Base-by-base conservation (phyloP, 2,113 vertebrate genomes). In the Lophius piscatorius region DNA sequence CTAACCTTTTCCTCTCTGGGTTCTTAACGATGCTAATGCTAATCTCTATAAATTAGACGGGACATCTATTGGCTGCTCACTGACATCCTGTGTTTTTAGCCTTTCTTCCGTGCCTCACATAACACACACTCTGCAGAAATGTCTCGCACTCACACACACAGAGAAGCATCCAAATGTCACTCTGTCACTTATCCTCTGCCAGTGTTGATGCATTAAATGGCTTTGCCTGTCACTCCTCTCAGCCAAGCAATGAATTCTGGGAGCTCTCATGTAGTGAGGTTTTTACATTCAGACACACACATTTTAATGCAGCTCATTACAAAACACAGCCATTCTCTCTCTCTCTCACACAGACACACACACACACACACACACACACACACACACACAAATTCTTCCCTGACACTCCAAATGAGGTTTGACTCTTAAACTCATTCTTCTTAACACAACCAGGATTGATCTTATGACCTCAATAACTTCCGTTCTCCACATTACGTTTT, bases 281-380 rank as follows among this genome's bases (percentile, higher is more conserved):
- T 57, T 60, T 54, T 24, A 59, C 23, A 18, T 33, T n/a, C 31
- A 38, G 29, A 42, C 39, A 28, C 48, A 6, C 40, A 6, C 28
- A 79, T 74, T 49, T 60, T 14, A 79, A 73, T 68, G 12, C 44
- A 45, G 57, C 76, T 76, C 62, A 33, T 80, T 83, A 80, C 38
- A 56, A 51, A 60, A 72, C 20, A 55, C 60, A 61, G 58, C 54
- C 58, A 24, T 22, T 50, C 54, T 2, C 14, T 8, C 52, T 3
- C 56, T 13, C 72, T 63, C 42, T 35, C 23, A 10, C 44, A 56
- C 58, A 69, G 36, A 42, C 40, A 6, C 21, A 34, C 59, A 41
- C 59, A 50, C 59, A 41, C 13, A 41, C 44, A 48, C 33, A 39
- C 33, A 51, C 17, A 28, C 57, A 44, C 55, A 50, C 40, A 42